A percentile compares a stretch with the other conserved stretches of the same genome.
These are phyloP conservation scores for Puma concolor DNA, from an alignment of 2,113 vertebrate species.

Conservation along the genomic window DNA sequence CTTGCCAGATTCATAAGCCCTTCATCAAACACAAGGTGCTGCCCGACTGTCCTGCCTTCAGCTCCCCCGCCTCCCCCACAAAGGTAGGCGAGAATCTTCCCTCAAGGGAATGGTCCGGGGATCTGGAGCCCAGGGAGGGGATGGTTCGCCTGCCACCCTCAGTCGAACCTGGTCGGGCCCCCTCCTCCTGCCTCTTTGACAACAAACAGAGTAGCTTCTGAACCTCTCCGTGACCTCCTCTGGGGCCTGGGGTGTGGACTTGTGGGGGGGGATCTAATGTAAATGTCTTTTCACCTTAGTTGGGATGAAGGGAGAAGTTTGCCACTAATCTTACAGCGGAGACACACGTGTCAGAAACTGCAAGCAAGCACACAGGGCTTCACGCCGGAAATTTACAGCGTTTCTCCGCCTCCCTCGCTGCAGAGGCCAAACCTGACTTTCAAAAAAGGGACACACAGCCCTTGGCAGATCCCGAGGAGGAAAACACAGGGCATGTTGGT, in stretches of 20 bases:
- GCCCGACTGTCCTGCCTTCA: not conserved
- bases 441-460: slow-evolving; percentile 71
- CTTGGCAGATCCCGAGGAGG: slow-evolving; percentile 34
- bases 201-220: not conserved
- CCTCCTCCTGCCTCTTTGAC: not conserved
- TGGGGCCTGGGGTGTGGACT: not conserved
- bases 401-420: slow-evolving; percentile 55
- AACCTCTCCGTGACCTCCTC: not conserved
- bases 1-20: not conserved
- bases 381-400: not conserved
- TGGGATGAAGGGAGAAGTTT: slow-evolving; percentile 61
- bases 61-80: not conserved
- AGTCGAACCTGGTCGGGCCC: not conserved
- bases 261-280: not conserved
- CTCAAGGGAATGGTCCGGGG: fast-evolving
- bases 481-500: not conserved
- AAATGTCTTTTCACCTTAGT: slow-evolving; percentile 43
- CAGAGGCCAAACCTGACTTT: slow-evolving; percentile 75
- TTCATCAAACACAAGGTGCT: not conserved
- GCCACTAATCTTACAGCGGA: slow-evolving; percentile 56
- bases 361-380: not conserved
- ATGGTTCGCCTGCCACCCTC: not conserved
- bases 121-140: not conserved
- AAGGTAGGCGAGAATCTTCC: not conserved
- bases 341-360: slow-evolving; percentile 48